phyloP scores from a whole-genome alignment of 2,888 invertebrate genomes.

The Cylindroiulus punctatus region DNA sequence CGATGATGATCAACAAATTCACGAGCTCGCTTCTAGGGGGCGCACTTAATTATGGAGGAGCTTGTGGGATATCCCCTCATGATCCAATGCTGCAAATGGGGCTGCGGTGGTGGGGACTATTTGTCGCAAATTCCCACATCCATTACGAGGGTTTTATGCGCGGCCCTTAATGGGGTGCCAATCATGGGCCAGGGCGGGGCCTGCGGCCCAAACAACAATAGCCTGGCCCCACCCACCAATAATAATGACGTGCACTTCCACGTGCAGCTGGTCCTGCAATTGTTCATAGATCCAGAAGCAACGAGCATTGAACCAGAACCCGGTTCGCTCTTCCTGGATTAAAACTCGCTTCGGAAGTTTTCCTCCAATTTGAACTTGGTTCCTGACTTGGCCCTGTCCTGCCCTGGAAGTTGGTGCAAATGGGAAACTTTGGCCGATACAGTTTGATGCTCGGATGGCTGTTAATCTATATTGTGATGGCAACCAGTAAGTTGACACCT shows the following conservation, averaged over 20 bases:
- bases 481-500: slow-evolving; percentile 19
- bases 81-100: not conserved
- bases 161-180: slow-evolving; percentile 1
- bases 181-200: not conserved
- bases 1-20: slow-evolving; percentile 21
- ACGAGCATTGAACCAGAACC: not conserved
- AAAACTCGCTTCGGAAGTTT: not conserved
- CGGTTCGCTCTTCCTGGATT: slow-evolving; percentile 21
- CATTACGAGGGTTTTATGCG: not conserved
- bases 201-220: not conserved
- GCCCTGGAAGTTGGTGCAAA: too few species aligned
- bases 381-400: too few species aligned
- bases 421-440: not conserved
- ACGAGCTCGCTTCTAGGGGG: not conserved
- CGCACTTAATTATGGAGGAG: not conserved
- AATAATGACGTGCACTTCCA: not conserved
- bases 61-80: not conserved
- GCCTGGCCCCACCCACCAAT: not conserved
- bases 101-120: not conserved
- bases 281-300: slow-evolving; percentile 13
- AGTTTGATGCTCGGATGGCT: not conserved
- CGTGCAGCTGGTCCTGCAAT: slow-evolving; percentile 14
- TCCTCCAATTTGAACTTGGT: too few species aligned
- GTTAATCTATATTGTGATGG: not conserved
- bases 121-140: slow-evolving; percentile 32